These are phyloP conservation scores for Epinotia demarniana DNA, from an alignment of 2,888 invertebrate species.

Conservation along the genomic window DNA sequence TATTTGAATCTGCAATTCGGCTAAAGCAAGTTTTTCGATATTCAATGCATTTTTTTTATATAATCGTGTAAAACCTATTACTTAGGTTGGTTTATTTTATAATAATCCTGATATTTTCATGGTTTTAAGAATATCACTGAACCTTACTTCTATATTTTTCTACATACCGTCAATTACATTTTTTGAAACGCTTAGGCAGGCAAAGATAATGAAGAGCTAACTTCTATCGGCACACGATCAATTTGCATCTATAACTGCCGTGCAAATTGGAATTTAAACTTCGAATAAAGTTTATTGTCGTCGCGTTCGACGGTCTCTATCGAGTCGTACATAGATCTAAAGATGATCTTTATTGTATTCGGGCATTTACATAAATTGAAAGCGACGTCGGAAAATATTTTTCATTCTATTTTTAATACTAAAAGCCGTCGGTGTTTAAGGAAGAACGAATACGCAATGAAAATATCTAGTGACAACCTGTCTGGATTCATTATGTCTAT, in stretches of 20 bases:
- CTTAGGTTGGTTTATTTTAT: no score
- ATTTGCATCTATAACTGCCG: constrained; percentile 44
- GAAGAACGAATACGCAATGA: not conserved
- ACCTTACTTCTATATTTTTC: not conserved
- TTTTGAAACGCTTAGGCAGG: constrained; percentile 13
- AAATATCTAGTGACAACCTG: constrained; percentile 26
- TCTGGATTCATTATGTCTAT: constrained; percentile 15
- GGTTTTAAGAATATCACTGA: no score
- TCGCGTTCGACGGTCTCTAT: constrained; percentile 23
- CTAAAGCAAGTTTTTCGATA: no score
- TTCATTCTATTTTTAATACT: constrained; percentile 7
- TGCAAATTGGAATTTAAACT: constrained; percentile 45
- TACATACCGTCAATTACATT: not conserved
- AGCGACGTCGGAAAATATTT: constrained; percentile 13
- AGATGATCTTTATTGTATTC: not conserved
- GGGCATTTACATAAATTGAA: constrained; percentile 23
- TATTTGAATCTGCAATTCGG: no score
- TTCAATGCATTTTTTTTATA: no score
- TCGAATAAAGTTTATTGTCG: constrained; percentile 39
- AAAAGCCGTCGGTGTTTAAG: not conserved
- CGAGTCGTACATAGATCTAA: not conserved
- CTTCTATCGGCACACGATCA: constrained; percentile 42
- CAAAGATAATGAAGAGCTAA: constrained; percentile 37
- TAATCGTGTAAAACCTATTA: no score
- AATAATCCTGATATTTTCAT: no score